These are phyloP conservation scores for Loriculus beryllinus DNA, from an alignment of 2,797 vertebrate genomes.

Conservation along the genomic window DNA sequence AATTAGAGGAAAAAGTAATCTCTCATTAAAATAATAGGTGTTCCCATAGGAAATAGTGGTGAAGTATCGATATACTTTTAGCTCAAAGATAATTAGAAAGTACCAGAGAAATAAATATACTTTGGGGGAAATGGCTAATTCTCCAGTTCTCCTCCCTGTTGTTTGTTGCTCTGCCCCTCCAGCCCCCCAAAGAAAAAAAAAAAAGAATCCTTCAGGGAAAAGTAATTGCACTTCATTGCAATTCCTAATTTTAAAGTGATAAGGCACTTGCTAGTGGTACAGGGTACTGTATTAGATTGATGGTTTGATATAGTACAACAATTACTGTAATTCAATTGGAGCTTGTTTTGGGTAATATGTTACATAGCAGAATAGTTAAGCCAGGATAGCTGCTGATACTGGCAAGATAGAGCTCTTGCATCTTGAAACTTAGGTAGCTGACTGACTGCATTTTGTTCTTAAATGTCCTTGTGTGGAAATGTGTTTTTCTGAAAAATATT, in stretches of 20 bases:
- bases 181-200: too few species aligned
- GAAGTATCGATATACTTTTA: neutral
- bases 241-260: neutral
- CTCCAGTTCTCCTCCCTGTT: neutral
- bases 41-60: neutral
- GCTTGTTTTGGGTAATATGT: neutral
- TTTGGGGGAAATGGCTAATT: neutral
- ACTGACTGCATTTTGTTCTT: neutral
- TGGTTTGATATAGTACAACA: neutral
- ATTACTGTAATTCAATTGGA: conserved; percentile 6
- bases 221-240: neutral
- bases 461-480: neutral
- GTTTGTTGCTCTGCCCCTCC: accelerated
- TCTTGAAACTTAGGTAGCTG: neutral
- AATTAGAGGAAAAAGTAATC: neutral
- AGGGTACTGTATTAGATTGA: neutral
- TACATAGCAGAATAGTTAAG: neutral
- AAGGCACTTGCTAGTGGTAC: neutral
- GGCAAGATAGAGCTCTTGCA: neutral
- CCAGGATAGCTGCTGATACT: neutral
- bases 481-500: neutral
- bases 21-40: neutral
- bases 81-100: neutral
- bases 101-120: neutral
- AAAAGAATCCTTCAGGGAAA: neutral